phyloP scores from a whole-genome alignment of 2,797 vertebrate species.

The Sebastes minor region DNA sequence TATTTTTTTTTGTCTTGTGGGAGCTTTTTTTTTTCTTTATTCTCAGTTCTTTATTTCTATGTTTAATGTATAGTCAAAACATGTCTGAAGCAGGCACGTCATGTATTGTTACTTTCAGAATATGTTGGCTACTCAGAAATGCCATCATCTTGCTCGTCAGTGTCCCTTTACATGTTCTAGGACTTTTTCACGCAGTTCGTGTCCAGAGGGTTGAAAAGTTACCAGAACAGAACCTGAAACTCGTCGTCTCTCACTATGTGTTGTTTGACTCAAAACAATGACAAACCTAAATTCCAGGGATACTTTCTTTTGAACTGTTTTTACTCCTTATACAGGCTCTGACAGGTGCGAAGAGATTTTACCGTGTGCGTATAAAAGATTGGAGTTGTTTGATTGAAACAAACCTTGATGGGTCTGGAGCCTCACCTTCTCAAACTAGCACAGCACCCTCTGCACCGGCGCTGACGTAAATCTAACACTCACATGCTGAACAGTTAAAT shows the following conservation, averaged over 20 bases:
- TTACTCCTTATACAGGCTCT: background rate
- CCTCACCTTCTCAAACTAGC: conserved; percentile 36
- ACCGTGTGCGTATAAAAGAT: background rate
- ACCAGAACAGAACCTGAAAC: background rate
- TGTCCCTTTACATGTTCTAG: background rate
- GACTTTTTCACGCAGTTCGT: background rate
- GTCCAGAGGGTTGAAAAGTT: background rate
- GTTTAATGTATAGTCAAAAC: background rate
- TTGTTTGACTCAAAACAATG: background rate
- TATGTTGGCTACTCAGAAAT: background rate
- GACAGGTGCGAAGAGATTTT: conserved; percentile 19
- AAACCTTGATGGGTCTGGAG: conserved; percentile 31
- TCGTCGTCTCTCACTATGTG: background rate
- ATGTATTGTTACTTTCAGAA: background rate
- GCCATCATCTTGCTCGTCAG: background rate
- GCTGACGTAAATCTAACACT: conserved; percentile 38
- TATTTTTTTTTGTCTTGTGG: too few species aligned
- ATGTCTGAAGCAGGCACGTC: background rate
- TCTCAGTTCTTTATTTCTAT: background rate
- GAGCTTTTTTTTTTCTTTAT: too few species aligned
- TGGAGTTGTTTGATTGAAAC: conserved; percentile 48
- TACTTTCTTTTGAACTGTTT: background rate
- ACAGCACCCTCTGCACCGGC: background rate
- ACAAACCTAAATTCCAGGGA: background rate
- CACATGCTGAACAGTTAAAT: conserved; percentile 32